Percentiles rank a stretch among this genome's conserved stretches.
Conservation (phyloP, 2,113 vertebrate genomes). For the Propithecus coquereli region DNA sequence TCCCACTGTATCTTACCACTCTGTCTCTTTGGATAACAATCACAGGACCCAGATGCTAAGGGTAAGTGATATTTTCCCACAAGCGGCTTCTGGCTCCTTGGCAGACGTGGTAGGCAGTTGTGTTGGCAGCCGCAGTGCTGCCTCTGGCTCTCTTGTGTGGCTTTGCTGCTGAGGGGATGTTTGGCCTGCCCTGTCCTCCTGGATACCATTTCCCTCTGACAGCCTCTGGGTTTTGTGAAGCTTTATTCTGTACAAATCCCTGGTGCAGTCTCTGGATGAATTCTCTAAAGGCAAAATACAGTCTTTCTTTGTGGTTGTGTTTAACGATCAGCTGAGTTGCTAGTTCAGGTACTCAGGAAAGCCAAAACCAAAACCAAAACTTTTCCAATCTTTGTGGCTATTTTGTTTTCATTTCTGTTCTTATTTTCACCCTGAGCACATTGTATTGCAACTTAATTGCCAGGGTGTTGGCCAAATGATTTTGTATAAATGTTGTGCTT, state of each 20-base stretch:
- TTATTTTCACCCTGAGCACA: neutral
- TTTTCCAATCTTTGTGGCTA: neutral
- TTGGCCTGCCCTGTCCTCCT: slow-evolving; percentile 75
- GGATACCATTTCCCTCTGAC: slow-evolving; percentile 74
- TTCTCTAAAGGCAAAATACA: slow-evolving; percentile 39
- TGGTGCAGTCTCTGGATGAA: slow-evolving; percentile 68
- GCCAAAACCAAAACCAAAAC: slow-evolving; percentile 47
- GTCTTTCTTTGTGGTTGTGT: neutral
- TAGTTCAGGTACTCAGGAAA: slow-evolving; percentile 38
- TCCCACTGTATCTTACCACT: slow-evolving; percentile 76
- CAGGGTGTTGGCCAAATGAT: slow-evolving; percentile 44
- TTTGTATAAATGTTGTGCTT: neutral
- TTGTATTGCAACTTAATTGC: neutral
- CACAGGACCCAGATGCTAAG: slow-evolving; percentile 84
- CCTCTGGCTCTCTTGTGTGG: slow-evolving; percentile 79
- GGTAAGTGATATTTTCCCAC: slow-evolving; percentile 85
- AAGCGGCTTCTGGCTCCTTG: slow-evolving; percentile 82
- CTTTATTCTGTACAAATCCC: slow-evolving; percentile 64
- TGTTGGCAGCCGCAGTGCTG: slow-evolving; percentile 77
- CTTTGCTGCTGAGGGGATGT: slow-evolving; percentile 73
- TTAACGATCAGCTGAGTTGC: slow-evolving; percentile 34
- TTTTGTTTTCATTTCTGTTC: slow-evolving; percentile 24
- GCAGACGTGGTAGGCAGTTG: slow-evolving; percentile 83
- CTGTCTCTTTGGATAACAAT: slow-evolving; percentile 81
- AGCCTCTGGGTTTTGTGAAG: slow-evolving; percentile 72